Evolutionary conservation across 92 coral and sea anemone species (phyloP).

Genomic region (Anthopleura xanthogrammica): DNA sequence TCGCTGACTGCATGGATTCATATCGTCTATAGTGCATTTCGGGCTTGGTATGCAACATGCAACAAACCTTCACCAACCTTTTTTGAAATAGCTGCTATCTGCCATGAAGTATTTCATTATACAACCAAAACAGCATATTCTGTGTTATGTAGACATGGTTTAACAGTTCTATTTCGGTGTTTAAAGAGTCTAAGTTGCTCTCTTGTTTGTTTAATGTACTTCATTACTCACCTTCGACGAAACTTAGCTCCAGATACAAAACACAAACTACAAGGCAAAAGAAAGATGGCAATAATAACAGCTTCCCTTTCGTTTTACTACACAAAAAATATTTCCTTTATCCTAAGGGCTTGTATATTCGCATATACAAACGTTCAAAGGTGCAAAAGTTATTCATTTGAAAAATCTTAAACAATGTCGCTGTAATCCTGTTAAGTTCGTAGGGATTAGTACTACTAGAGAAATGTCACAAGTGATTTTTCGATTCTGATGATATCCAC

Average conservation of each 20-base stretch:
- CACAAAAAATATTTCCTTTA: too few relatives aligned
- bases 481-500: not conserved
- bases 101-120: too few relatives aligned
- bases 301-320: not conserved
- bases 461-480: not conserved
- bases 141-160: too few relatives aligned
- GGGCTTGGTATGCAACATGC: too few relatives aligned
- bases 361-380: not conserved
- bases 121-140: too few relatives aligned
- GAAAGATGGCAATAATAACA: not conserved
- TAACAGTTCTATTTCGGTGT: too few relatives aligned
- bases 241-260: not conserved
- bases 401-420: not conserved
- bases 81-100: too few relatives aligned
- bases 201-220: not conserved
- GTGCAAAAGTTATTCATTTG: not conserved
- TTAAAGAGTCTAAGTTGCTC: not conserved
- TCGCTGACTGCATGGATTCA: too few relatives aligned
- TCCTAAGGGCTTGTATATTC: too few relatives aligned
- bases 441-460: not conserved
- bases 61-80: too few relatives aligned
- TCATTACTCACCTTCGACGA: not conserved
- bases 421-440: not conserved
- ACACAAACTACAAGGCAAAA: not conserved
- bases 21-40: too few relatives aligned